phyloP scores from a whole-genome alignment of 2,797 vertebrate genomes.

The Enteromius argenteus region DNA sequence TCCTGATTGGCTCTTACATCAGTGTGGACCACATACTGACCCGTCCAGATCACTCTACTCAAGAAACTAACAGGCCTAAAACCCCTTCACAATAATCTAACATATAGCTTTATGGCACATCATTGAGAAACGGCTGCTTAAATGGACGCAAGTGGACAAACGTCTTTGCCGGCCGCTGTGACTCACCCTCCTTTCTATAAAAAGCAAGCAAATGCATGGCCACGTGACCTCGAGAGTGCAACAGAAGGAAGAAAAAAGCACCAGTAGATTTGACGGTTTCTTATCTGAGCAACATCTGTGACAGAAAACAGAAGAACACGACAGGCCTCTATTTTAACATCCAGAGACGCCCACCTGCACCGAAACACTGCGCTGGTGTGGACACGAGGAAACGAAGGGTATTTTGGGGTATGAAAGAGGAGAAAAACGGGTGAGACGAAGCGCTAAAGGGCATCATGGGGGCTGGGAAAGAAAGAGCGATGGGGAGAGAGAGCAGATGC shows the following conservation, averaged over 20 bases:
- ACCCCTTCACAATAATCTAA: neutral
- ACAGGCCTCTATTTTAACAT: constrained; percentile 53
- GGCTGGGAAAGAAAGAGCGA: constrained; percentile 56
- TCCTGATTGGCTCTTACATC: constrained; percentile 50
- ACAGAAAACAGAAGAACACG: constrained; percentile 56
- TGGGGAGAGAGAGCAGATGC: constrained; percentile 67
- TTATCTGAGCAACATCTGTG: constrained; percentile 59
- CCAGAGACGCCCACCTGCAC: constrained; percentile 27
- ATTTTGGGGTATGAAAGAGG: constrained; percentile 25
- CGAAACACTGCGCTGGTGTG: constrained; percentile 14
- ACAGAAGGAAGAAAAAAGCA: constrained; percentile 48
- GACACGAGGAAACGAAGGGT: constrained; percentile 41
- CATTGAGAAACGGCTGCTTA: neutral
- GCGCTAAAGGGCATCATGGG: constrained; percentile 50
- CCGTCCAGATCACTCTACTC: neutral
- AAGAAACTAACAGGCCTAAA: neutral
- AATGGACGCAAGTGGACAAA: constrained; percentile 21
- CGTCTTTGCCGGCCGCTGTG: constrained; percentile 9
- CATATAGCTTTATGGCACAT: neutral
- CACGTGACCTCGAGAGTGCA: constrained; percentile 36
- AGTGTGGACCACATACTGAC: constrained; percentile 27
- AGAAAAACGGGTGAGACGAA: constrained; percentile 30
- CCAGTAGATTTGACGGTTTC: constrained; percentile 59
- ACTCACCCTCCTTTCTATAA: constrained; percentile 45
- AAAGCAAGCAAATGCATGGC: constrained; percentile 26